Base-by-base conservation (phyloP, 1,140 invertebrate genomes). In the Eueides isabella region DNA sequence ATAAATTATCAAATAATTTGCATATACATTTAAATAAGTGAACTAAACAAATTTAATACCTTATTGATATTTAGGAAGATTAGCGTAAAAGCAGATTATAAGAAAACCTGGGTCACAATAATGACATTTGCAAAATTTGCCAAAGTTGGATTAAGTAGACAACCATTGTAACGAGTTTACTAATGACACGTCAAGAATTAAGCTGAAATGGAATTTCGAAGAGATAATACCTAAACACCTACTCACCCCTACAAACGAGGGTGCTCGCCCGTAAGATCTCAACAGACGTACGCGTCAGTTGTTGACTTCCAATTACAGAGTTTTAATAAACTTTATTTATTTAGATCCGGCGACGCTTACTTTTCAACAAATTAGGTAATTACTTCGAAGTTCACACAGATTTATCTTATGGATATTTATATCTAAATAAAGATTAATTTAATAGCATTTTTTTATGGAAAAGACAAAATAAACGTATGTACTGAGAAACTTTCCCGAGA, bases 171-270 rank as follows among this genome's bases (percentile, higher is more conserved):
- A 55, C 48, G 29, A 63, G 61, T 30, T 63, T 63, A n/a, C 61
- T 63, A 63, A 63, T 63, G 61, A 63, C 61, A 63, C 30, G 61
- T 63, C 61, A 63, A 63, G 61, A 63, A 63, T 63, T 63, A 63
- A 19, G 31, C 61, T 63, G 29, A 63, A 63, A 63, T 63, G 61
- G 61, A 63, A 63, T 63, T 63, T 63, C 26, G 2, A 29, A 63
- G 26, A 63, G 61, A 63, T 63, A 63, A 63, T 63, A 63, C 61
- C 61, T 63, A 63, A 63, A 63, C 30, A 63, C 26, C 28, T 30
- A 30, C 61, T 63, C 30, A 63, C 30, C 61, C 61, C 61, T 6
- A 5, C 61, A 63, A 63, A 26, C 19, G 48, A 63, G 61, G 61
- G 61, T 63, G 28, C 61, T 14, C 61, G 29, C 0, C 61, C 61